phyloP scores from a whole-genome alignment of 2,113 vertebrate species.

The Edolisoma coerulescens region DNA sequence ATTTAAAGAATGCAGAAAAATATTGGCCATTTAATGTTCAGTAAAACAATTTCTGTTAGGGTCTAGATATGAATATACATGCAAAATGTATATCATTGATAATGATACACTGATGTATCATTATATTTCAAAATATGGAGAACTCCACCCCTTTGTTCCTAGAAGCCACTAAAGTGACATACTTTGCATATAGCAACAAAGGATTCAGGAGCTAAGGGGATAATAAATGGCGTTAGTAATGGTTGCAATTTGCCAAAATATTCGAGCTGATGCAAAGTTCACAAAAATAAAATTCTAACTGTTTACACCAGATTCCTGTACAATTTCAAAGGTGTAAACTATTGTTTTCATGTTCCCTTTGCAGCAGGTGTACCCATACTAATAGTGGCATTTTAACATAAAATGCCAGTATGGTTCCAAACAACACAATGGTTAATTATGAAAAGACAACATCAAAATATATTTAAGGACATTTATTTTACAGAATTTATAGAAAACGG shows the following conservation, averaged over 20 bases:
- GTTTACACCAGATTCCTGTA: slow-evolving; percentile 70
- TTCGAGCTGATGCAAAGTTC: not conserved
- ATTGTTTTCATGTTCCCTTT: slow-evolving; percentile 59
- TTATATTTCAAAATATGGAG: slow-evolving; percentile 5
- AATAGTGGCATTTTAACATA: slow-evolving; percentile 74
- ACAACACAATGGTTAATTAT: slow-evolving; percentile 79
- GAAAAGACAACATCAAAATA: slow-evolving; percentile 77
- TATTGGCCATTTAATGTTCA: not conserved
- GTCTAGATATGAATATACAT: slow-evolving; percentile 39
- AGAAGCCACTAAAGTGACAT: not conserved
- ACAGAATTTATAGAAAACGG: slow-evolving; percentile 71
- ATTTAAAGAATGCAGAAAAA: slow-evolving; percentile 31
- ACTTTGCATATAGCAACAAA: not conserved
- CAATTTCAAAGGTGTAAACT: slow-evolving; percentile 71
- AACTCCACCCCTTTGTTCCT: slow-evolving; percentile 22
- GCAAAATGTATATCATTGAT: slow-evolving; percentile 57
- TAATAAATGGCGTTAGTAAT: not conserved
- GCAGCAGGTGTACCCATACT: slow-evolving; percentile 78
- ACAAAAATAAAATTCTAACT: slow-evolving; percentile 24
- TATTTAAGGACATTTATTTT: slow-evolving; percentile 78
- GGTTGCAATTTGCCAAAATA: slow-evolving; percentile 25
- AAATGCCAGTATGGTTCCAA: slow-evolving; percentile 82
- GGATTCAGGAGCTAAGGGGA: slow-evolving; percentile 4
- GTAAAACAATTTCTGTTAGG: slow-evolving; percentile 9
- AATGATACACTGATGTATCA: not conserved